These are phyloP conservation scores for Synanceia verrucosa DNA, from an alignment of 2,797 vertebrate genomes.

Conservation along the genomic window DNA sequence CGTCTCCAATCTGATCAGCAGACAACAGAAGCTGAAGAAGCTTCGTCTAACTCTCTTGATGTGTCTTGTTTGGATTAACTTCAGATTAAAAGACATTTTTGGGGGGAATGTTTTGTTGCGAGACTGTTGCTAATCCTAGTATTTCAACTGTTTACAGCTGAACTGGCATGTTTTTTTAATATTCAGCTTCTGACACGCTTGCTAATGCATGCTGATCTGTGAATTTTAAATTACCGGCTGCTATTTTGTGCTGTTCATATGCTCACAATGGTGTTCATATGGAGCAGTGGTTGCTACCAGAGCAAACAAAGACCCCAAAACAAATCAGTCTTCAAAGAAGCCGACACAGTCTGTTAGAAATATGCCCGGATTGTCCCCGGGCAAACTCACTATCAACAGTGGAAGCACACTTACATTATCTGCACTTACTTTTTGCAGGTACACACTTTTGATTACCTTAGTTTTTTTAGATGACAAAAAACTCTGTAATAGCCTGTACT, in stretches of 20 bases:
- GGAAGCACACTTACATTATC: background rate
- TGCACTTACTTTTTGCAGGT: background rate
- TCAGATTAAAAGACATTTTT: too few relatives aligned
- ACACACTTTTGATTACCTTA: background rate
- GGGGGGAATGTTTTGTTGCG: too few relatives aligned
- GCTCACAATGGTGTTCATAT: background rate
- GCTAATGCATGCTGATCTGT: background rate
- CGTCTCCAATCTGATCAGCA: background rate
- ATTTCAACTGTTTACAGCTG: too few relatives aligned
- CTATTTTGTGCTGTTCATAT: background rate
- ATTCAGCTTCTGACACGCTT: too few relatives aligned
- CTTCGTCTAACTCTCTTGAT: too few relatives aligned
- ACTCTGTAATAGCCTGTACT: background rate
- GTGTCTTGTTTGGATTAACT: too few relatives aligned
- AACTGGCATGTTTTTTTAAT: too few relatives aligned
- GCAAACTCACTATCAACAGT: background rate
- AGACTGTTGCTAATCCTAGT: too few relatives aligned
- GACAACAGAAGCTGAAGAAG: too few relatives aligned
- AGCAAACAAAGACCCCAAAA: constrained; percentile 13
- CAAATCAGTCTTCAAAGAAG: background rate
- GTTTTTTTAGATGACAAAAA: background rate
- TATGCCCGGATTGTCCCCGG: background rate
- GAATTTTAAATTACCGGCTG: background rate
- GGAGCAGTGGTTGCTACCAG: background rate
- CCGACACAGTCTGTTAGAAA: background rate